Evolutionary conservation across 2,113 vertebrate genomes (phyloP), one percentile per base, ranked within the genome.

Genomic region (Sclerurus mexicanus): DNA sequence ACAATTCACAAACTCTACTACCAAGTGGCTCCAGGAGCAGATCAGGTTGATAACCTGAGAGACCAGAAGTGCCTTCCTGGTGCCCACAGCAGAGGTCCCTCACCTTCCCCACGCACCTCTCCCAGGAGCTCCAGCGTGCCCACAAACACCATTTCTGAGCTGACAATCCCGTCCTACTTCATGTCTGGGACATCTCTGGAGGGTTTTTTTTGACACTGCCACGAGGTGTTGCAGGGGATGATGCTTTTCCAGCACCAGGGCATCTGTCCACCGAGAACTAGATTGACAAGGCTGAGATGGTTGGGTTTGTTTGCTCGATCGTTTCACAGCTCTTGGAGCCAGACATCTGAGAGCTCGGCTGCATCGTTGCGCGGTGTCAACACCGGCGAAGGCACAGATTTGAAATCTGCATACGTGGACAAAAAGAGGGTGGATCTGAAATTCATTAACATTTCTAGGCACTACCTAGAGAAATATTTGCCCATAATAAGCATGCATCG

Each of bases 331-430:
- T 97, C 64, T 2, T 22, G 76, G 64, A 96, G 95, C 63, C 96
- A 96, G 95, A 92, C 93, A 95, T 92, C 95, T 96, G 96, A 97
- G 77, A 94, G 90, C 87, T 94, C 62, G 1, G 85, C 63, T 80
- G 55, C 79, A 88, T 63, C 92, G 33, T 30, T 85, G 85, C 92
- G 56, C 76, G 1, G 92, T 93, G 95, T 95, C 96, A 96, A 96
- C 93, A 80, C 47, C 25, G 1, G 71, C 12, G 2, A 33, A 93
- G 90, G 93, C 95, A 90, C 95, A 94, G 93, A 91, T 95, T 96
- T 96, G 72, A 96, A 95, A 97, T 96, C 96, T 95, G 90, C 90
- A 96, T 93, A 90, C 40, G 5, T 71, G 93, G 79, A 73, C 96
- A 89, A 95, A 95, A 94, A 94, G 71, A 90, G 93, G 92, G 52